Percentiles rank a stretch among this genome's conserved stretches.
phyloP scores from a whole-genome alignment of 2,113 vertebrate genomes.

The Channa argus region DNA sequence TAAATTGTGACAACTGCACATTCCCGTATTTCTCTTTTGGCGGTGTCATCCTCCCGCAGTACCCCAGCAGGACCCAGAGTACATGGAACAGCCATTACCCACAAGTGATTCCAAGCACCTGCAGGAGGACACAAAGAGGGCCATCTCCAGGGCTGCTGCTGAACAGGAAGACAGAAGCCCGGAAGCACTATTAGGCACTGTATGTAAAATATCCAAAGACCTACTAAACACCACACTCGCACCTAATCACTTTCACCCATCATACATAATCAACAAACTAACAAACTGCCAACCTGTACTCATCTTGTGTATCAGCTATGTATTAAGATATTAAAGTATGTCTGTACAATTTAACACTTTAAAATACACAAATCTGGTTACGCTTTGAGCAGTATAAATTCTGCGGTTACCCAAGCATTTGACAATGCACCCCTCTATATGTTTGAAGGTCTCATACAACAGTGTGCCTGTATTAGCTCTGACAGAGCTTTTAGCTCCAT shows the following conservation, averaged over 20 bases:
- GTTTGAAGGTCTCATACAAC: no score
- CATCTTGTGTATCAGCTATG: no score
- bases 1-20: no score
- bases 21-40: no score
- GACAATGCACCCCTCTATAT: no score
- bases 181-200: constrained; percentile 90
- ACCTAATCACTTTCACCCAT: neutral
- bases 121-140: constrained; percentile 92
- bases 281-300: neutral
- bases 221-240: neutral
- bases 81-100: constrained; percentile 96
- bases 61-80: constrained; percentile 91
- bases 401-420: no score
- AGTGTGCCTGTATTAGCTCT: no score
- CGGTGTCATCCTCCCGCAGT: constrained; percentile 68
- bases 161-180: constrained; percentile 91
- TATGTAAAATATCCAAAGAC: constrained; percentile 78
- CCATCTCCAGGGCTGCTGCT: constrained; percentile 90
- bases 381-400: no score
- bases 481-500: no score
- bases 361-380: no score
- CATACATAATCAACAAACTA: neutral
- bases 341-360: no score
- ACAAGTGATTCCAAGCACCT: constrained; percentile 90
- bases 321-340: no score